Conservation (phyloP, 53 echinoderm and acorn worm genomes). For the Hippasteria phrygiana region DNA sequence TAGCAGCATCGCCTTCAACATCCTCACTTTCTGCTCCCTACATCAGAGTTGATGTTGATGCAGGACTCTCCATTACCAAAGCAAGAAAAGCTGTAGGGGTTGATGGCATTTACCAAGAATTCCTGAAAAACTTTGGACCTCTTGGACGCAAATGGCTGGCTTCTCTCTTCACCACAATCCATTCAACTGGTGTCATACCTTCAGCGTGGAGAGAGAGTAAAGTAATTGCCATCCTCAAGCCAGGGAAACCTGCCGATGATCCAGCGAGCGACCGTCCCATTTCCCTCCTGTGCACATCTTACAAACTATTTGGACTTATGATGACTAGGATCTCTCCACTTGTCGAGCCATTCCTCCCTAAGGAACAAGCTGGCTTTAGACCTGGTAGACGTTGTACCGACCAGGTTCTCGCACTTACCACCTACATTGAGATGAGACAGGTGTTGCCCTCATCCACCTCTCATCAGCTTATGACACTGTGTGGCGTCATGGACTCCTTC, state of each 20-base stretch:
- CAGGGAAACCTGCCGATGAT: slow-evolving; percentile 16
- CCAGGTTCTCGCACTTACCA: slow-evolving; percentile 7
- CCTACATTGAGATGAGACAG: slow-evolving; percentile 3
- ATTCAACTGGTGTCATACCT: background rate
- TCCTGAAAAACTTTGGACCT: slow-evolving; percentile 33
- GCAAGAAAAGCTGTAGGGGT: slow-evolving; percentile 1
- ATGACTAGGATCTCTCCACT: slow-evolving; percentile 6
- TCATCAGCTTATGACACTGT: slow-evolving; percentile 1
- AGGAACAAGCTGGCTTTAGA: slow-evolving; percentile 37
- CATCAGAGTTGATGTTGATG: background rate
- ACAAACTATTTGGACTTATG: slow-evolving; percentile 29
- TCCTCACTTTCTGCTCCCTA: background rate
- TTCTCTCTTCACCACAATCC: slow-evolving; percentile 15
- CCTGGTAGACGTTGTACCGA: slow-evolving; percentile 23
- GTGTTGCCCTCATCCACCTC: background rate
- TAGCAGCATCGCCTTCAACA: background rate
- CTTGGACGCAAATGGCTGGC: slow-evolving; percentile 13
- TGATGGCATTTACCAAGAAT: slow-evolving; percentile 5
- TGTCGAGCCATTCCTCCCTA: slow-evolving; percentile 13
- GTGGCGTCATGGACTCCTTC: background rate
- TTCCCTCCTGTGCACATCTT: slow-evolving; percentile 28
- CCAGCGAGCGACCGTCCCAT: slow-evolving; percentile 19
- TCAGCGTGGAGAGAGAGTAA: background rate
- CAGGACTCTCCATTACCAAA: background rate
- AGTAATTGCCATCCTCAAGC: slow-evolving; percentile 21